Conservation (phyloP, 2,113 vertebrate genomes). For the Pongo abelii region DNA sequence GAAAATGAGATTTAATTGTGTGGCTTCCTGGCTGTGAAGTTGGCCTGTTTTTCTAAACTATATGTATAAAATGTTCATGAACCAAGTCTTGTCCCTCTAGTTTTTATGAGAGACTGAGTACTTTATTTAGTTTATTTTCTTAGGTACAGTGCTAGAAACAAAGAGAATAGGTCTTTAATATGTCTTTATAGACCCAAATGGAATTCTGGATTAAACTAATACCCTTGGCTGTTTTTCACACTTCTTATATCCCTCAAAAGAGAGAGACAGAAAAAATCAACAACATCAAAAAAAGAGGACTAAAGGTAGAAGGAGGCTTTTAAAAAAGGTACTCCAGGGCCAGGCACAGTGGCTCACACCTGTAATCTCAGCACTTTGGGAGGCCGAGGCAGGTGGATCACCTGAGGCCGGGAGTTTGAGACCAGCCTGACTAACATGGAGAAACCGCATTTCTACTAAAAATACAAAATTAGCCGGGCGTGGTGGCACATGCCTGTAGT, state of each 20-base stretch:
- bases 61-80: neutral
- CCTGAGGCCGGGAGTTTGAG: neutral
- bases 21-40: neutral
- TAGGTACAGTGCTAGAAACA: neutral
- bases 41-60: neutral
- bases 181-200: neutral
- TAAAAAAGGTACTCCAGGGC: neutral
- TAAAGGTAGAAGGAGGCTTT: neutral
- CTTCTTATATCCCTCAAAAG: neutral
- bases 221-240: neutral
- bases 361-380: neutral
- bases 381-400: no score
- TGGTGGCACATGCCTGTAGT: neutral
- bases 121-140: neutral
- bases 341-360: no score
- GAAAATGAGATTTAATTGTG: constrained; percentile 5
- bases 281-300: neutral
- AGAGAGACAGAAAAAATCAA: neutral
- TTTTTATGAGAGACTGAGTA: neutral
- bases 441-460: neutral
- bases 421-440: neutral
- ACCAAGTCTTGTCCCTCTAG: neutral
- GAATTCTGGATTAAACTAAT: neutral
- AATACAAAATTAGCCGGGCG: neutral
- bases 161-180: neutral